Percentiles rank a stretch among this genome's conserved stretches.
These are phyloP conservation scores for Lasiommata megera DNA, from an alignment of 2,888 invertebrate genomes.

Conservation along the genomic window DNA sequence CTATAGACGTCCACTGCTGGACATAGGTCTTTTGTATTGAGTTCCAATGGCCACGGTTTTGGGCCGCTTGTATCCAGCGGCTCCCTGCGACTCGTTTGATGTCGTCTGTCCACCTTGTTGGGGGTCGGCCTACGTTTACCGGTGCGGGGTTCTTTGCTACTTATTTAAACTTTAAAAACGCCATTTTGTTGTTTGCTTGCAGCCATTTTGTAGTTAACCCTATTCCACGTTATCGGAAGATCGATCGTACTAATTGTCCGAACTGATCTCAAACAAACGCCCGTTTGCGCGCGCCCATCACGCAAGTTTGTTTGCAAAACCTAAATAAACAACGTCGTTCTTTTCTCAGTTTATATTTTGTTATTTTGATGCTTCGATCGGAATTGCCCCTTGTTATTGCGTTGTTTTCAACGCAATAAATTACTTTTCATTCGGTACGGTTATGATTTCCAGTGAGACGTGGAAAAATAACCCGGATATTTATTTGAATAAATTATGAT, in stretches of 20 bases:
- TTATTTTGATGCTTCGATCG: constrained; percentile 41
- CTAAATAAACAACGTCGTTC: constrained; percentile 41
- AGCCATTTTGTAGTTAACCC: neutral
- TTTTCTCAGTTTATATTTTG: constrained; percentile 33
- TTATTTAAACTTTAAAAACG: no score
- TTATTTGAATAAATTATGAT: no score
- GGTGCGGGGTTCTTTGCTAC: no score
- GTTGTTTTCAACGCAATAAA: constrained; percentile 30
- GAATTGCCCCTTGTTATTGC: constrained; percentile 29
- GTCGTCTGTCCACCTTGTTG: no score
- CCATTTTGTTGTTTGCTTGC: neutral
- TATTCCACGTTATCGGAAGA: neutral
- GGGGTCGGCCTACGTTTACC: no score
- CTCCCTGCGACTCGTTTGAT: no score
- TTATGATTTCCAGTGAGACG: constrained; percentile 13
- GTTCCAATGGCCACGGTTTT: no score
- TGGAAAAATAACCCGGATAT: neutral
- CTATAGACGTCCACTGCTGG: no score
- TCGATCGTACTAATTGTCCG: neutral
- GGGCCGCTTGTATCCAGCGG: no score
- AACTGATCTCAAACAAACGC: constrained; percentile 13
- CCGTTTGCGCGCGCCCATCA: constrained; percentile 16
- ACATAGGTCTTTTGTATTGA: no score
- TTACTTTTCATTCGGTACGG: constrained; percentile 23
- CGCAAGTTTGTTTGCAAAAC: constrained; percentile 31